These are phyloP conservation scores for Drosophila neutralis DNA, from an alignment of 2,888 invertebrate species.

Conservation along the genomic window DNA sequence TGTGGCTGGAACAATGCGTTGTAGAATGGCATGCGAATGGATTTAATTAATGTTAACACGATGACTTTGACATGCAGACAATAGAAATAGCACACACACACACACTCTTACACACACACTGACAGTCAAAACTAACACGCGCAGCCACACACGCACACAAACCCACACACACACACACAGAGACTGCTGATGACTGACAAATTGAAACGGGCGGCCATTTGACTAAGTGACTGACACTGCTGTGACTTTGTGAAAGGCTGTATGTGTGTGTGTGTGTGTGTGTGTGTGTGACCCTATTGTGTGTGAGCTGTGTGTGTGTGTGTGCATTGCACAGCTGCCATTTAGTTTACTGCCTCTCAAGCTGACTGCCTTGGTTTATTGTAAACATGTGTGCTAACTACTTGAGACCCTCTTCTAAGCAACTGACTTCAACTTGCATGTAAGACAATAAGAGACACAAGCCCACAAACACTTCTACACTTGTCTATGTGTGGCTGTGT, in stretches of 20 bases:
- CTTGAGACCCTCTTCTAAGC: conserved; percentile 42
- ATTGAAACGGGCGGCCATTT: conserved; percentile 66
- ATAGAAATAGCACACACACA: conserved; percentile 56
- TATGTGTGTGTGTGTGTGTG: neutral
- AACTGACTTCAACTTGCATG: conserved; percentile 33
- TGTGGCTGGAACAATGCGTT: conserved; percentile 43
- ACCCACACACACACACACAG: conserved; percentile 2
- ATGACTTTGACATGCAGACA: conserved; percentile 76
- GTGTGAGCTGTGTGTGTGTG: conserved; percentile 5
- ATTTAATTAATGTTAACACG: conserved; percentile 81
- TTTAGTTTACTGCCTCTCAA: conserved; percentile 67
- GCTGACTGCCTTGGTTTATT: conserved; percentile 74
- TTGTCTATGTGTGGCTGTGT: neutral
- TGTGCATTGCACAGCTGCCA: conserved; percentile 57
- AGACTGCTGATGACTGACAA: conserved; percentile 71
- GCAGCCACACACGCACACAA: conserved; percentile 5
- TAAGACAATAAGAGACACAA: conserved; percentile 47
- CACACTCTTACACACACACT: conserved; percentile 2
- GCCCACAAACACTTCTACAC: conserved; percentile 8
- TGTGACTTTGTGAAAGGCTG: conserved; percentile 17
- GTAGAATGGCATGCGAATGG: conserved; percentile 55
- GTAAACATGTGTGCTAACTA: conserved; percentile 77
- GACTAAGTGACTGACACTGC: conserved; percentile 70
- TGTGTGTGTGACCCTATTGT: conserved; percentile 13
- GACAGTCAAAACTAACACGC: no score